Evolutionary conservation across 2,797 vertebrate genomes (phyloP), one percentile per base, ranked within the genome.

Genomic region (Manis pentadactyla): DNA sequence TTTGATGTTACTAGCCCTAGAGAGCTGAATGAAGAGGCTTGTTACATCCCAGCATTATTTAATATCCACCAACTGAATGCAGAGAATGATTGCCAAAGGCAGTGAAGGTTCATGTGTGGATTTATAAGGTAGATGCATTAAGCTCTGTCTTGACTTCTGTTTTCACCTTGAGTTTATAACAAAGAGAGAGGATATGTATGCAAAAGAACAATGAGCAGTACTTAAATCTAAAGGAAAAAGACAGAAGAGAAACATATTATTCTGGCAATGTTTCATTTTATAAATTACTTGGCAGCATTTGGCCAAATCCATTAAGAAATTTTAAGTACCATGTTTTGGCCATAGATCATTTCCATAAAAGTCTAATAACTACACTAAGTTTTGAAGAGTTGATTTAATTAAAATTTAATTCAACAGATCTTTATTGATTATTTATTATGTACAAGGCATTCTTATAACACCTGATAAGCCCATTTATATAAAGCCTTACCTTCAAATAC

Each of bases 311-410:
- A 61, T 84, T 88, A 96, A 84, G 64, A 94, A 93, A 94, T 92
- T 89, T 90, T 93, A 95, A 96, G 85, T 71, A 64, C 18, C 34
- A n/a, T 93, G 39, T 64, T 81, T 87, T 92, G 69, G 29, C 66
- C 84, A 93, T 42, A 84, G 59, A 92, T 95, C 74, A 92, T 74
- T 89, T 93, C 77, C 49, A n/a, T 90, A 82, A 95, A 90, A 94
- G 46, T 79, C 75, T 92, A 89, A 94, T 94, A 92, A 91, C 71
- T 42, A 14, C 42, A 93, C 37, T 95, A 87, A 82, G 90, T 85
- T 94, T n/a, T 97, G 37, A 95, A 87, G 39, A 59, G 77, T 25
- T 93, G 73, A 94, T 92, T 93, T 94, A 84, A 96, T 97, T 96
- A 88, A 97, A 96, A 89, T 95, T 81, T 92, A 86, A 94, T 92